Evolutionary conservation across 2,113 vertebrate genomes (phyloP), one percentile per base, ranked within the genome.

Genomic region (Lethenteron reissneri): DNA sequence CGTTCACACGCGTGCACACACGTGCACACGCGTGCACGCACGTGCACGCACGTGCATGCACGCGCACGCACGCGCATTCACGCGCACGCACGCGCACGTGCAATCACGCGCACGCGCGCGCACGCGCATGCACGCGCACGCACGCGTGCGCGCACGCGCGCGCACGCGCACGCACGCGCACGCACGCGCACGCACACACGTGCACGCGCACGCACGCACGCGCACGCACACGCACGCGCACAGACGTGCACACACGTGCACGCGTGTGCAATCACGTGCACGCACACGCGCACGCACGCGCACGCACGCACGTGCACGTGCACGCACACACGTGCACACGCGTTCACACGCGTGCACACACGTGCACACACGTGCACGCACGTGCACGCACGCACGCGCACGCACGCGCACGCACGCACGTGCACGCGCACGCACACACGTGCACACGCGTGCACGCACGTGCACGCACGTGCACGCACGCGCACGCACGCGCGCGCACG

Each of bases 211-310:
- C 59, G 8, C 59, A 62, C 59, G 59, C 59, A 62, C 59, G 8
- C 59, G 59, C 59, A 62, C 59, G 59, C 59, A 62, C 59, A 62
- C 59, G 59, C 59, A 62, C 59, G 59, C 59, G 8, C 59, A 62
- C 59, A 62, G 9, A 62, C 59, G 8, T 8, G 8, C 59, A 62
- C 59, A 62, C 59, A 62, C n/a, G n/a, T n/a, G n/a, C n/a, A n/a
- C n/a, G n/a, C n/a, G n/a, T n/a, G n/a, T n/a, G n/a, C n/a, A n/a
- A 9, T 9, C 59, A 62, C 59, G 8, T 8, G 8, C 59, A 62
- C 59, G 59, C 9, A 62, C 9, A 62, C n/a, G n/a, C n/a, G n/a
- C n/a, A n/a, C n/a, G n/a, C n/a, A n/a, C n/a, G n/a, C n/a, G n/a
- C n/a, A n/a, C n/a, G n/a, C n/a, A n/a, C n/a, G n/a, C n/a, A n/a